Conservation (phyloP, 2,888 invertebrate genomes). For the Thymelicus acteon region DNA sequence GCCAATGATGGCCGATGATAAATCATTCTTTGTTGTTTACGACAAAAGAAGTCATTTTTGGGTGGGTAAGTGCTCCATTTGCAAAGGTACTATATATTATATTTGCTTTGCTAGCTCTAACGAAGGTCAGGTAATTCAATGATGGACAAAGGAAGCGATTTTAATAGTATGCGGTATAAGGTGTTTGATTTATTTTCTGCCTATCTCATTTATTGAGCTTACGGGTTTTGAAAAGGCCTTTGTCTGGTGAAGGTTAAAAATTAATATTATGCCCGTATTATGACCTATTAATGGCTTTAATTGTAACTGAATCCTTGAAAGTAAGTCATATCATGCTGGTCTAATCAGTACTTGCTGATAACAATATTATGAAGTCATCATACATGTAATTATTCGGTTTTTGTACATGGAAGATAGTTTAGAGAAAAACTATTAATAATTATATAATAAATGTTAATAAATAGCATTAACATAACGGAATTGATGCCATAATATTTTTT, state of each 20-base stretch:
- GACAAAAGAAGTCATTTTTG: conserved; percentile 81
- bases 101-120: conserved; percentile 30
- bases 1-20: conserved; percentile 54
- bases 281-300: neutral
- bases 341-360: no score
- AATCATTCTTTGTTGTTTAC: conserved; percentile 76
- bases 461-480: no score
- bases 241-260: conserved; percentile 5
- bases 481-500: no score
- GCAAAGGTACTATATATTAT: conserved; percentile 45
- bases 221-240: neutral
- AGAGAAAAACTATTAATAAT: no score
- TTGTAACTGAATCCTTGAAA: neutral
- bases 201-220: neutral
- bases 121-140: conserved; percentile 31
- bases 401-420: no score
- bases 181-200: conserved; percentile 34
- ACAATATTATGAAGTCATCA: no score
- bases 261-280: neutral
- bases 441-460: no score
- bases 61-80: conserved; percentile 68
- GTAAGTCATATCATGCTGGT: no score
- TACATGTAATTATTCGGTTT: no score
- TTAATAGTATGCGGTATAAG: conserved; percentile 33
- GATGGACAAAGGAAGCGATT: conserved; percentile 33